These are phyloP conservation scores for Riparia riparia DNA, from an alignment of 2,113 vertebrate species.

Conservation along the genomic window DNA sequence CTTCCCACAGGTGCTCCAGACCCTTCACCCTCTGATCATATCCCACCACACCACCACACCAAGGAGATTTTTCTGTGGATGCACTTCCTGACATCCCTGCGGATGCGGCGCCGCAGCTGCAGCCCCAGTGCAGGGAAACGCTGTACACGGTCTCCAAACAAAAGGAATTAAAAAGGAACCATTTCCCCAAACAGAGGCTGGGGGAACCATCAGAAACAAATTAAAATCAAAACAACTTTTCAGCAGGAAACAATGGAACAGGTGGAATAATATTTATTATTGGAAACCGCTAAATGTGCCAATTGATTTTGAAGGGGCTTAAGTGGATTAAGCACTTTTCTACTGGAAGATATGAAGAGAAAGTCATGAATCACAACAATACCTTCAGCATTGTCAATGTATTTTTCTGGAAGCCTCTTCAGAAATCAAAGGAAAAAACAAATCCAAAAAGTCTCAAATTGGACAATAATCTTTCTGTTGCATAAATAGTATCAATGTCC, in stretches of 20 bases:
- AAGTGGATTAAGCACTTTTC: slow-evolving; percentile 10
- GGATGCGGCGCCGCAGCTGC: background rate
- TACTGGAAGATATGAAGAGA: background rate
- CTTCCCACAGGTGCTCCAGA: background rate
- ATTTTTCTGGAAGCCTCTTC: background rate
- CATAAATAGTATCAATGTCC: background rate
- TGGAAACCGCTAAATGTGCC: slow-evolving; percentile 38
- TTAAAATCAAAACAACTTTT: slow-evolving; percentile 55
- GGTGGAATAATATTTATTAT: slow-evolving; percentile 45
- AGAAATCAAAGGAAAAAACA: background rate
- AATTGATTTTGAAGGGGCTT: slow-evolving; percentile 46
- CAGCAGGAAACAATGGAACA: slow-evolving; percentile 33
- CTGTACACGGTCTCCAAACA: background rate
- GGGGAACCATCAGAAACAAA: slow-evolving; percentile 34
- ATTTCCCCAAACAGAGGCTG: slow-evolving; percentile 35
- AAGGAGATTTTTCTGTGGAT: fast-evolving
- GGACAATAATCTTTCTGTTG: background rate
- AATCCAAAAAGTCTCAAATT: background rate
- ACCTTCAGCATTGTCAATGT: background rate
- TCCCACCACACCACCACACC: fast-evolving
- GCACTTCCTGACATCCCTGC: background rate
- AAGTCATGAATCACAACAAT: background rate
- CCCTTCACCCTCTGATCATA: fast-evolving
- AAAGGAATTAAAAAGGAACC: background rate
- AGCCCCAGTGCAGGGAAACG: background rate